phyloP scores from a whole-genome alignment of 1,140 invertebrate genomes.

The Lepidurus apus region DNA sequence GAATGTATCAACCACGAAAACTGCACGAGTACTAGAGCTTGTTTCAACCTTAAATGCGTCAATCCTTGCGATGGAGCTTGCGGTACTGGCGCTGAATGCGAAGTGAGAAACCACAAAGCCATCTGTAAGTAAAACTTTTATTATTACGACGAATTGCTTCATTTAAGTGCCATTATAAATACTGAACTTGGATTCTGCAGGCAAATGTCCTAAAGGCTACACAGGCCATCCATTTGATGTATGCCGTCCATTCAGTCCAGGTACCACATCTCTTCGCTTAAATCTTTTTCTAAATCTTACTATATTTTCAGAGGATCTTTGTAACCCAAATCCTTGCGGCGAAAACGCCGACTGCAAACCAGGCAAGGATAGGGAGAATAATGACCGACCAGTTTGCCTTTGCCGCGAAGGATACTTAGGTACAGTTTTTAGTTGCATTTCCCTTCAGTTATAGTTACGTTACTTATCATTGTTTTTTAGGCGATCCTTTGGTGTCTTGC shows the following conservation, averaged over 20 bases:
- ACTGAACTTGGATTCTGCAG: conserved; percentile 55
- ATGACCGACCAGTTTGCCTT: conserved; percentile 74
- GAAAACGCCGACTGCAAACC: conserved; percentile 72
- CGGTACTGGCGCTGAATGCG: conserved; percentile 70
- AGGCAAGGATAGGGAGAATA: conserved; percentile 69
- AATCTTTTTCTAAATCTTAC: conserved; percentile 22
- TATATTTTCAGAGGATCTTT: conserved; percentile 60
- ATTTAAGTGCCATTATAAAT: conserved; percentile 48
- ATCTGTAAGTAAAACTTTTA: conserved; percentile 70
- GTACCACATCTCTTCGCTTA: neutral
- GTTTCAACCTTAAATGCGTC: conserved; percentile 67
- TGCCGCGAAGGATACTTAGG: conserved; percentile 66
- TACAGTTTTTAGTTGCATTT: neutral
- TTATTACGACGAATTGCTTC: too few relatives aligned
- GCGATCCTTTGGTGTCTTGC: conserved; percentile 61
- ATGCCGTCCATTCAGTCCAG: conserved; percentile 63
- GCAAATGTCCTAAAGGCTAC: conserved; percentile 74
- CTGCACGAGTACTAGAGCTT: conserved; percentile 50
- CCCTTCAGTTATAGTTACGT: too few relatives aligned
- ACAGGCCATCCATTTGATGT: conserved; percentile 76
- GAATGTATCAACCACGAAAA: conserved; percentile 44
- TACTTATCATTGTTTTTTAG: conserved; percentile 41
- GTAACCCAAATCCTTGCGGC: conserved; percentile 77
- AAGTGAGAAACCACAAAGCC: conserved; percentile 66
- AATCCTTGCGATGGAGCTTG: conserved; percentile 68